phyloP scores from a whole-genome alignment of 2,888 invertebrate genomes.

The Podabrus alpinus region DNA sequence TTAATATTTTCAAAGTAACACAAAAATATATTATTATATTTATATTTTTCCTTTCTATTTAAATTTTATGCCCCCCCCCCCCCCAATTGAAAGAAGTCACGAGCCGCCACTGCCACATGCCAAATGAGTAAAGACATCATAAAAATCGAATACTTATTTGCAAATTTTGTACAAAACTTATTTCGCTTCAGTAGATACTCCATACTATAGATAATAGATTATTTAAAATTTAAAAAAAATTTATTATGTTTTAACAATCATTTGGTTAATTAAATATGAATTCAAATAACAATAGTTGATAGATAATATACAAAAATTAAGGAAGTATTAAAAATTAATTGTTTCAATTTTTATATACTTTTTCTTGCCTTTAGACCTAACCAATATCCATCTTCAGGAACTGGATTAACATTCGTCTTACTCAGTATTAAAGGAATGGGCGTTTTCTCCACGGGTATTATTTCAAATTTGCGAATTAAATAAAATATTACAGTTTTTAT shows the following conservation, averaged over 20 bases:
- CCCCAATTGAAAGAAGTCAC: no score
- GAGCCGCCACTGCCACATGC: no score
- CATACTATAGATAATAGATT: no score
- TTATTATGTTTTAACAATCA: neutral
- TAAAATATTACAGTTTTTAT: slow-evolving; percentile 39
- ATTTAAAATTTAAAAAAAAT: neutral
- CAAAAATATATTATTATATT: no score
- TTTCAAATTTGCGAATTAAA: slow-evolving; percentile 39
- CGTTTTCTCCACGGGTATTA: slow-evolving; percentile 39
- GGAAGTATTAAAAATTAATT: no score
- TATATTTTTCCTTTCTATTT: no score
- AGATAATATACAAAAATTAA: neutral
- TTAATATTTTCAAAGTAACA: no score
- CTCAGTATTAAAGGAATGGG: slow-evolving; percentile 39
- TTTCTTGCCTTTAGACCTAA: slow-evolving; percentile 36
- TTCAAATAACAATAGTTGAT: neutral
- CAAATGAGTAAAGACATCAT: no score
- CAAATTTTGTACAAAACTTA: no score
- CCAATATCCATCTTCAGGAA: slow-evolving; percentile 41
- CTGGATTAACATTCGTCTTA: slow-evolving; percentile 31
- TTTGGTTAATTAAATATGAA: neutral
- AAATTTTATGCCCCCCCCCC: no score
- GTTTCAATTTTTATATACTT: neutral
- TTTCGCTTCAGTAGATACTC: no score
- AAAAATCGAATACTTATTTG: no score